These are phyloP conservation scores for Equus quagga DNA, from an alignment of 2,113 vertebrate species.

Conservation along the genomic window DNA sequence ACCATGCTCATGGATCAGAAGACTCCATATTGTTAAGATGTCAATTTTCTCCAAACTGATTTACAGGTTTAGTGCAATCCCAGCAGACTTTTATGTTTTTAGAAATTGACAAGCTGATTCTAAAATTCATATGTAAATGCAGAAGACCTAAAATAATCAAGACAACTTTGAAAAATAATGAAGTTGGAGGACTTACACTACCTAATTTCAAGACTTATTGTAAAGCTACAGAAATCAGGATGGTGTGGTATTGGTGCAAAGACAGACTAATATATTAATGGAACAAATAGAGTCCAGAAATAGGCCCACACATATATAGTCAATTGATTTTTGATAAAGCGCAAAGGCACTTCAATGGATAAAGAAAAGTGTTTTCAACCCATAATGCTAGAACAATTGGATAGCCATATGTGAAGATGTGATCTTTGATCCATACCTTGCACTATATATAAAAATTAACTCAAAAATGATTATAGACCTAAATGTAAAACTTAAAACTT, in stretches of 20 bases:
- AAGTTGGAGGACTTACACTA: background rate
- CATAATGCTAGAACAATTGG: background rate
- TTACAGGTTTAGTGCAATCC: background rate
- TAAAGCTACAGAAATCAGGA: constrained; percentile 2
- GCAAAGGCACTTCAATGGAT: background rate
- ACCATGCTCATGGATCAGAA: background rate
- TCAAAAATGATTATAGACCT: background rate
- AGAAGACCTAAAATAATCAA: background rate
- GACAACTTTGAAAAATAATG: background rate
- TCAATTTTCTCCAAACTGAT: background rate
- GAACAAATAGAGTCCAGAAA: background rate
- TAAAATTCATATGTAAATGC: background rate
- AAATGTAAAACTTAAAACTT: constrained; percentile 21
- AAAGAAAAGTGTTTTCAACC: background rate
- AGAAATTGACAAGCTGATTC: background rate
- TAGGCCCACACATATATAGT: background rate
- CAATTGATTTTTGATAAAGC: constrained; percentile 19
- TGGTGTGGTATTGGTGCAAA: background rate
- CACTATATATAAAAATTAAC: background rate
- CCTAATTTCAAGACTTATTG: constrained; percentile 10
- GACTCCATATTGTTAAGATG: background rate
- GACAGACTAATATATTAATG: background rate
- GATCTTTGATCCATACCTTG: background rate
- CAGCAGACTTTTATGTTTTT: constrained; percentile 14
- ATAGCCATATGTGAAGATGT: background rate